A percentile compares a stretch with the other conserved stretches of the same genome.
Conservation (phyloP, 2,113 vertebrate species). For the Ictalurus furcatus region DNA sequence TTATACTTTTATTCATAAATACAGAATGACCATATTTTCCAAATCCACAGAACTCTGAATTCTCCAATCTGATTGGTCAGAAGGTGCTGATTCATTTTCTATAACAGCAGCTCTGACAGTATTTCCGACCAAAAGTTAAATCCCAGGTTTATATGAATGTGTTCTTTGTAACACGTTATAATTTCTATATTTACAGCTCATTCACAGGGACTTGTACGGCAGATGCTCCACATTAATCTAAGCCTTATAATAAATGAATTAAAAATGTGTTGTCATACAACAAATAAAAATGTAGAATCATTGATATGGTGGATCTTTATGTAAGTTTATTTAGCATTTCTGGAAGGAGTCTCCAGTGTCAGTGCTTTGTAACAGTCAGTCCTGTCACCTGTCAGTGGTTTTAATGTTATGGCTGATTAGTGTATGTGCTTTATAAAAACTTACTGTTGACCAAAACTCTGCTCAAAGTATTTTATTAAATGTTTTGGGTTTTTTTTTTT, state of each 20-base stretch:
- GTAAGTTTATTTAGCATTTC: neutral
- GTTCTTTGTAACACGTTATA: neutral
- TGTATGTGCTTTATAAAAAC: neutral
- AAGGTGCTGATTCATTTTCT: neutral
- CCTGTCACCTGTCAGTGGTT: no score
- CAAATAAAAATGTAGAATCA: neutral
- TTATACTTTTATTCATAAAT: neutral
- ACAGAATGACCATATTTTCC: neutral
- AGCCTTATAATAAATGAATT: neutral
- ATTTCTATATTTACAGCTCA: neutral
- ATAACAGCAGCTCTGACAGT: neutral
- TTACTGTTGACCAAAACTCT: neutral
- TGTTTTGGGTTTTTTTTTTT: neutral
- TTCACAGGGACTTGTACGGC: neutral
- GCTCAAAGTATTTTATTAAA: neutral
- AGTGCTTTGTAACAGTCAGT: neutral
- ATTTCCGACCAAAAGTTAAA: neutral
- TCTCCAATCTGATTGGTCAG: neutral
- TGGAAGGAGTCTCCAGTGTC: neutral
- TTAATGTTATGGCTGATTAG: no score
- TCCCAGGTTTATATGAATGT: neutral
- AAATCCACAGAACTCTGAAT: neutral
- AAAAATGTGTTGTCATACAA: neutral
- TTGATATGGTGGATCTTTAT: neutral
- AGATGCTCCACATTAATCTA: neutral